A percentile compares a stretch with the other conserved stretches of the same genome.
These are phyloP conservation scores for Eremophila alpestris DNA, from an alignment of 2,797 vertebrate genomes.

Conservation along the genomic window DNA sequence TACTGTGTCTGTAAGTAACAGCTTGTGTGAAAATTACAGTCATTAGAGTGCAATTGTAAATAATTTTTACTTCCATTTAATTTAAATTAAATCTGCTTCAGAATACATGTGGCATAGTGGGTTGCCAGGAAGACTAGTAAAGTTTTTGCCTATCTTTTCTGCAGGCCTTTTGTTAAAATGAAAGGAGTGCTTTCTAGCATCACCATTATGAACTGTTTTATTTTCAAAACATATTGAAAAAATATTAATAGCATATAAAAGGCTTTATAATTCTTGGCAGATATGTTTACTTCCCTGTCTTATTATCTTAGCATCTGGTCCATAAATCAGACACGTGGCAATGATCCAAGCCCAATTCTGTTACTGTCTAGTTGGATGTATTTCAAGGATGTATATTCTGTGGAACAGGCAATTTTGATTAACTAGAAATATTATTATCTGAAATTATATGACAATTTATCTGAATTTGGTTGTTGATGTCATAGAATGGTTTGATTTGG, in stretches of 20 bases:
- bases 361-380: neutral
- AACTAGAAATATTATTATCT: neutral
- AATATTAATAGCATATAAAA: neutral
- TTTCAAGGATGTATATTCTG: neutral
- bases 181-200: neutral
- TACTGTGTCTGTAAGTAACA: constrained; percentile 64
- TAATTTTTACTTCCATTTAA: constrained; percentile 68
- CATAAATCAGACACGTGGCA: neutral
- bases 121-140: constrained; percentile 42
- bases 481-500: neutral
- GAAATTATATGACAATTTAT: neutral
- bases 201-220: neutral
- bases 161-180: constrained; percentile 1
- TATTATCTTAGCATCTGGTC: constrained; percentile 4
- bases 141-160: constrained; percentile 40
- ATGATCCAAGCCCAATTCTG: neutral
- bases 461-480: neutral
- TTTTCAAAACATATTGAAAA: constrained; percentile 25
- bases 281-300: neutral
- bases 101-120: neutral
- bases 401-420: neutral
- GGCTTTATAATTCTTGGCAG: neutral
- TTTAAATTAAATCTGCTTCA: constrained; percentile 67
- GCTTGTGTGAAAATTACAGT: constrained; percentile 70
- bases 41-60: constrained; percentile 57